Evolutionary conservation across 2,888 invertebrate genomes (phyloP).

Genomic region (Drosophila helvetica): DNA sequence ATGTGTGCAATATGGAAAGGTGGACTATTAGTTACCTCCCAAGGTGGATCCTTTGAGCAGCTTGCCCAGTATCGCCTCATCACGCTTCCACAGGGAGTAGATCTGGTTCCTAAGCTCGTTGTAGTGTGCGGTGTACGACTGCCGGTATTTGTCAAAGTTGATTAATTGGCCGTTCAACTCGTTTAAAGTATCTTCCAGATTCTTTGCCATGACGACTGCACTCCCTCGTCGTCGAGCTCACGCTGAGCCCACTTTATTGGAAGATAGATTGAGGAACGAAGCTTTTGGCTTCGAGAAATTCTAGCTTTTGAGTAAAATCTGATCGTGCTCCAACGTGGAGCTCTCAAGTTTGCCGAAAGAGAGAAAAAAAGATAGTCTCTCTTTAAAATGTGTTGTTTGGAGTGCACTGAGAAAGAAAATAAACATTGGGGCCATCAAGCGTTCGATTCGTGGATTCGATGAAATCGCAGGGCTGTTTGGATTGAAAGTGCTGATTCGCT

Average conservation of each 20-base stretch:
- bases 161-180: not conserved
- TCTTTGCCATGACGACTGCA: not conserved
- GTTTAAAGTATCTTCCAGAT: slow-evolving; percentile 21
- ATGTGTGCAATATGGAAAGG: no score
- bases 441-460: no score
- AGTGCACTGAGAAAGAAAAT: not conserved
- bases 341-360: not conserved
- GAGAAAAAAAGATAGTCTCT: not conserved
- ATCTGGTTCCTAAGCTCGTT: slow-evolving; percentile 16
- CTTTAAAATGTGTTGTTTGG: no score
- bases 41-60: slow-evolving; percentile 49
- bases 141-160: slow-evolving; percentile 14
- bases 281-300: not conserved
- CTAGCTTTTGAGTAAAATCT: not conserved
- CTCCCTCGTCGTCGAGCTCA: not conserved
- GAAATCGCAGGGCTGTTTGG: no score
- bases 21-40: slow-evolving; percentile 45
- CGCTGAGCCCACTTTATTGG: not conserved
- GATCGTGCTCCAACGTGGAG: no score
- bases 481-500: not conserved
- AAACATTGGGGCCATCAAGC: not conserved
- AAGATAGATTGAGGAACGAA: not conserved
- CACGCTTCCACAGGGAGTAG: slow-evolving; percentile 13
- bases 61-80: slow-evolving; percentile 26
- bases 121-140: slow-evolving; percentile 27